Evolutionary conservation across 1,140 invertebrate species (phyloP).

Genomic region (Venturia canescens): DNA sequence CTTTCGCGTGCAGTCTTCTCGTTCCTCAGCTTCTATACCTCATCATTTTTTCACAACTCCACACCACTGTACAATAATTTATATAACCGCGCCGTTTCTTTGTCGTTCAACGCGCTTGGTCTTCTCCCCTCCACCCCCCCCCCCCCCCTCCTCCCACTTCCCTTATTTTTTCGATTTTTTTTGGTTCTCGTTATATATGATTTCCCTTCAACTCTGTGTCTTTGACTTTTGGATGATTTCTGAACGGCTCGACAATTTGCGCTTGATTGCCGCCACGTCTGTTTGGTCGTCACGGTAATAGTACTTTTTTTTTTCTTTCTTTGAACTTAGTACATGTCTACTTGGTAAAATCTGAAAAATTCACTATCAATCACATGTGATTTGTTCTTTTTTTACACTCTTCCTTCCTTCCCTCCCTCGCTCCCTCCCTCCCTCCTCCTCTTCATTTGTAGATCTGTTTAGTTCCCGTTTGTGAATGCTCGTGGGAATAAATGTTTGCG

Average conservation of each 20-base stretch:
- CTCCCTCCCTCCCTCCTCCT: conserved; percentile 12
- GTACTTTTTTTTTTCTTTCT: conserved; percentile 59
- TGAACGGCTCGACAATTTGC: conserved; percentile 30
- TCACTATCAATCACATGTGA: conserved; percentile 75
- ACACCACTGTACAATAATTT: conserved; percentile 66
- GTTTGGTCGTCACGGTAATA: conserved; percentile 74
- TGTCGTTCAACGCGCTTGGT: neutral
- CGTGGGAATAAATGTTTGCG: neutral
- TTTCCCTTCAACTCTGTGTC: neutral
- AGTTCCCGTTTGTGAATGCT: neutral
- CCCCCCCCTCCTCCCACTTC: conserved; percentile 1
- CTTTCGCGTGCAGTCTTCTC: conserved; percentile 21
- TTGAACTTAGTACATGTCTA: conserved; percentile 67
- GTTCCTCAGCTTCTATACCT: neutral
- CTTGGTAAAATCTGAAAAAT: conserved; percentile 74
- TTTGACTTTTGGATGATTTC: neutral
- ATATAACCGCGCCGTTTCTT: conserved; percentile 49
- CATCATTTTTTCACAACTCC: conserved; percentile 1
- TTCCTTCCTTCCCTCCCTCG: conserved; percentile 25
- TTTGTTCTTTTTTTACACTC: conserved; percentile 57
- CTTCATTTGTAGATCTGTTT: neutral
- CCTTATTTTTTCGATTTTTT: conserved; percentile 22
- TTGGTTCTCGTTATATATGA: conserved; percentile 21
- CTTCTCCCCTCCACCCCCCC: neutral
- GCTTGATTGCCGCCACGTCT: conserved; percentile 34